phyloP scores from a whole-genome alignment of 1,140 invertebrate genomes.

The Aricia agestis region DNA sequence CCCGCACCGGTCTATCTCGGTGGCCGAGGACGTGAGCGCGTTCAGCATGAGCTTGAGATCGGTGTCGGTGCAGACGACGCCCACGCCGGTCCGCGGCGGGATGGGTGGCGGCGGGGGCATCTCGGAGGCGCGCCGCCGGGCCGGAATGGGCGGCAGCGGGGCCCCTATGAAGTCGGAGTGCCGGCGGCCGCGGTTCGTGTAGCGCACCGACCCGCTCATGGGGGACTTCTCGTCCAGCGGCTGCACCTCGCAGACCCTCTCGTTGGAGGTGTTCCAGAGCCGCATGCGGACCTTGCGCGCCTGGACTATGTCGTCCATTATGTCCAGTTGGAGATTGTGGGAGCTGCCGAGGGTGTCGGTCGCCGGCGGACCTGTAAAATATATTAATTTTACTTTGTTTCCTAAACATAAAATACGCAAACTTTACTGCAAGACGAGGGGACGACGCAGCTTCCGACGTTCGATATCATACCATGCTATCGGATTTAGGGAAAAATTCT shows the following conservation, averaged over 20 bases:
- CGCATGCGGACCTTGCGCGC: slow-evolving; percentile 87
- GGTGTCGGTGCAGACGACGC: slow-evolving; percentile 85
- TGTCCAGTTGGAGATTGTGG: slow-evolving; percentile 88
- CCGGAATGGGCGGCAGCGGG: slow-evolving; percentile 74
- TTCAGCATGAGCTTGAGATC: slow-evolving; percentile 87
- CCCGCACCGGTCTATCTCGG: slow-evolving; percentile 83
- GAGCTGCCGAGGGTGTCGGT: slow-evolving; percentile 83
- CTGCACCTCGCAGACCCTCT: slow-evolving; percentile 88
- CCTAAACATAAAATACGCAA: neutral
- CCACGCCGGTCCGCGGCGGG: slow-evolving; percentile 56
- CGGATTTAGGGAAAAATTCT: neutral
- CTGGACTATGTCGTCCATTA: slow-evolving; percentile 91
- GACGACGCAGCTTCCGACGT: neutral
- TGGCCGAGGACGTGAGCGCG: slow-evolving; percentile 86
- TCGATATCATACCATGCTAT: neutral
- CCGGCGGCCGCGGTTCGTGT: slow-evolving; percentile 78
- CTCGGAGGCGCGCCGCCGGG: slow-evolving; percentile 81
- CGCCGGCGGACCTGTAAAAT: slow-evolving; percentile 78
- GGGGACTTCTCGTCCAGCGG: slow-evolving; percentile 80
- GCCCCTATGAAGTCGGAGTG: slow-evolving; percentile 84
- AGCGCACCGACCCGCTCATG: slow-evolving; percentile 69
- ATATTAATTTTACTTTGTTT: neutral
- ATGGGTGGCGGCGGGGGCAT: slow-evolving; percentile 77
- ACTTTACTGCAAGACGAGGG: neutral
- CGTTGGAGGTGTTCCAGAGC: slow-evolving; percentile 87